These are phyloP conservation scores for Clunio marinus DNA, from an alignment of 2,888 invertebrate species.

Conservation along the genomic window DNA sequence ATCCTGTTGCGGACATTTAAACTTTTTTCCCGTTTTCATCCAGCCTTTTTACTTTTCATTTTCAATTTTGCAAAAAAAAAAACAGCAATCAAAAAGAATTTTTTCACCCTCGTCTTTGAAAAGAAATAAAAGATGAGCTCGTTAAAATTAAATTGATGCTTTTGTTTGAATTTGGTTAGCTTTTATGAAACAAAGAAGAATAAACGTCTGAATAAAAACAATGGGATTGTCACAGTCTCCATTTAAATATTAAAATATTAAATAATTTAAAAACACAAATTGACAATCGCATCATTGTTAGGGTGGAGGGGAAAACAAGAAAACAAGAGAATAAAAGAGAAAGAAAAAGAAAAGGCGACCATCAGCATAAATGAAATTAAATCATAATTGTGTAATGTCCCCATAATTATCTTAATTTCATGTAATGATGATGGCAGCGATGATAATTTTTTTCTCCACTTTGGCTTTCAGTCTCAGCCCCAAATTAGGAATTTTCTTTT, in stretches of 20 bases:
- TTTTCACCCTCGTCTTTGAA: neutral
- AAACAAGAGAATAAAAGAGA: conserved; percentile 5
- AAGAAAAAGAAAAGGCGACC: too few species aligned
- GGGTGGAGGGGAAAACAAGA: neutral
- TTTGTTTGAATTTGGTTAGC: neutral
- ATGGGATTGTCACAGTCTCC: neutral
- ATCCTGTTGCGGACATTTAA: too few species aligned
- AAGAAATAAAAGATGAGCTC: conserved; percentile 1
- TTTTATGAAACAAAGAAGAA: neutral
- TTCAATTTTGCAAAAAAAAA: too few species aligned
- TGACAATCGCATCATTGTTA: conserved; percentile 16
- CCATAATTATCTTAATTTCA: conserved; percentile 35
- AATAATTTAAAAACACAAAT: conserved; percentile 26
- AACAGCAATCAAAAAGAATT: neutral
- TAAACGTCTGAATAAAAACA: conserved; percentile 15
- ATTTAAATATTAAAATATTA: too few species aligned
- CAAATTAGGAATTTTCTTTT: neutral
- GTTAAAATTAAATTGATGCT: conserved; percentile 35
- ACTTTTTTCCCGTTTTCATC: too few species aligned
- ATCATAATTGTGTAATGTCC: conserved; percentile 33
- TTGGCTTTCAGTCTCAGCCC: neutral
- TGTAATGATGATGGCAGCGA: conserved; percentile 30
- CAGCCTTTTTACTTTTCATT: too few species aligned
- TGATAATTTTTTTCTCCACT: neutral
- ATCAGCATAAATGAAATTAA: conserved; percentile 35